Base-by-base conservation (phyloP, 2,888 invertebrate genomes). In the Dermolepida albohirtum region DNA sequence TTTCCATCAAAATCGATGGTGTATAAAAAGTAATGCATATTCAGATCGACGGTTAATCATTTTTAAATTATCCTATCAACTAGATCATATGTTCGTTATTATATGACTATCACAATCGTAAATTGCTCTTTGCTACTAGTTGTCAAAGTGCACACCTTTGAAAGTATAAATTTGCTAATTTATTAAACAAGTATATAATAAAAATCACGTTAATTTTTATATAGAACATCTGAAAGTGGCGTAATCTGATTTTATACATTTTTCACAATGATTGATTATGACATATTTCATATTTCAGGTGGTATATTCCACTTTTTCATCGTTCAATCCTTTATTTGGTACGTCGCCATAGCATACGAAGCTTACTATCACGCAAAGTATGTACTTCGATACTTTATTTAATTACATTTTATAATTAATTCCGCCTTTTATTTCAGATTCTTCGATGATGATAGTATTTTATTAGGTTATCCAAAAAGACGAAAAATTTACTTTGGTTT, bases 301-400 rank as follows among this genome's bases (percentile, higher is more conserved):
- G 78, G 75, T 64, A 40, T 79, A 10, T 78, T 80, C 57, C 76
- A 80, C 67, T 75, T 80, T 16, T 77, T 75, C 41, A 72, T 78
- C 47, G 72, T 80, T n/a, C 72, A 74, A 1, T 78, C 80, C 1
- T 81, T 80, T 66, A 70, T 75, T 1, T 79, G 80, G 79, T 66
- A 81, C 40, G 71, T 73, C 11, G 75, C 77, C 64, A 70, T 81
- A 27, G 79, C 79, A 63, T 66, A 75, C 51, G 81, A 82, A 70
- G 74, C 78, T 7, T 74, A 74, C 34, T 76, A 75, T 64, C 74
- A 77, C 65, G 74, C 80, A 5, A 74, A 68, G 80, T 80, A 74
- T 75, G 77, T 75, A 39, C 12, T 39, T 12, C 6, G 7, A 1
- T 5, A 5, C 1, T 11, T 5, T 5, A 27, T 7, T n/a, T 8